These are phyloP conservation scores for Cetoscarus ocellatus DNA, from an alignment of 2,797 vertebrate genomes.

Conservation along the genomic window DNA sequence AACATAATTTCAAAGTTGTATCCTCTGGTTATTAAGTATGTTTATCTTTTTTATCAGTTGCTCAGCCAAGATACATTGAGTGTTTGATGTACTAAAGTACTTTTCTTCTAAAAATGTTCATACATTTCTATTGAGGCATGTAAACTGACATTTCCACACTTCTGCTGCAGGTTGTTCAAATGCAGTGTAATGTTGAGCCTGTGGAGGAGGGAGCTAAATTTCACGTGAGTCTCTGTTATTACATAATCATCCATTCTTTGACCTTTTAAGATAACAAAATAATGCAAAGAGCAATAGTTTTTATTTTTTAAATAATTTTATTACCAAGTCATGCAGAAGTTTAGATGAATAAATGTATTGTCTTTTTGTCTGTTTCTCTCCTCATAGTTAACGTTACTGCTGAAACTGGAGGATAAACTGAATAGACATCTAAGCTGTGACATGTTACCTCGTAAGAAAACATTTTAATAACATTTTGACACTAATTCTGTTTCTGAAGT, in stretches of 20 bases:
- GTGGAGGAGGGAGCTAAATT: conserved; percentile 95
- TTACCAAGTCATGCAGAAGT: background rate
- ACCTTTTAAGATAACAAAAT: background rate
- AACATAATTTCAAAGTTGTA: background rate
- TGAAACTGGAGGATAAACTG: conserved; percentile 98
- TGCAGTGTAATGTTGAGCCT: conserved; percentile 96
- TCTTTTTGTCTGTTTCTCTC: conserved; percentile 27
- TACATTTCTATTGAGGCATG: background rate
- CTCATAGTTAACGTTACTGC: conserved; percentile 91
- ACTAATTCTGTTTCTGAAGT: background rate
- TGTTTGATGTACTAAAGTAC: background rate
- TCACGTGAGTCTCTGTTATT: conserved; percentile 85
- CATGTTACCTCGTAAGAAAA: conserved; percentile 88
- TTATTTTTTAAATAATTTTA: background rate
- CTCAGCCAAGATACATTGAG: background rate
- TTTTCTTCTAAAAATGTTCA: background rate
- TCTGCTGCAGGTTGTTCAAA: conserved; percentile 89
- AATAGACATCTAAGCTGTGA: conserved; percentile 99
- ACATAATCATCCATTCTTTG: conserved; percentile 1
- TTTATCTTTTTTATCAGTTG: background rate
- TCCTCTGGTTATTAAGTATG: background rate
- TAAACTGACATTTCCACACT: background rate
- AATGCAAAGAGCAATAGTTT: too few relatives aligned
- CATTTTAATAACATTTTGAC: conserved; percentile 8
- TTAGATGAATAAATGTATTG: background rate